Base-by-base conservation (phyloP, 2,888 invertebrate species). In the Plemyria rubiginata region DNA sequence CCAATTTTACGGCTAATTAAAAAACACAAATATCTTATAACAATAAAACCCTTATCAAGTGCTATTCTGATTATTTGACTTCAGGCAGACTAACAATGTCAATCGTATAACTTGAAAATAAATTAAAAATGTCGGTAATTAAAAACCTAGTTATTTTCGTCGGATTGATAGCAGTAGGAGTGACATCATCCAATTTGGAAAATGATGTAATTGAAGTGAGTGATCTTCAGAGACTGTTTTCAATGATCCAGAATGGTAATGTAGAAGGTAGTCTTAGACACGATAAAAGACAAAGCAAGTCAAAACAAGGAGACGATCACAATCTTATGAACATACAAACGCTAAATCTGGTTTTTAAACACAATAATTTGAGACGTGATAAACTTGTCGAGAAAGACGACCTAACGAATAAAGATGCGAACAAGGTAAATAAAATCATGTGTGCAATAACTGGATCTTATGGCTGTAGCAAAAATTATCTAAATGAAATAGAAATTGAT, bases 271-370 rank as follows among this genome's bases (percentile, higher is more conserved):
- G 43, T 12, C 56, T 57, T 53, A n/a, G 5, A 38, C 13, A 48
- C 36, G 32, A 62, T 15, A 29, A 53, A n/a, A 46, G 5, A 11
- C 60, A 59, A 29, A 16, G 22, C 13, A 49, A 50, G 40, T 29
- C 50, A 29, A 54, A 12, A 48, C 36, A 52, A 12, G 56, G 48
- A 7, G 8, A 38, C 0, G 46, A 51, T 8, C 57, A 49, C 29
- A 60, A 65, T n/a, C 16, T 16, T 9, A 55, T 65, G 38, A 67
- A 70, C 53, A 48, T 69, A 13, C 65, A 69, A 56, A 54, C 67
- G 0, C 13, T 70, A 11, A 70, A 72, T 58, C 22, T 62, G 0
- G 11, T 64, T 43, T 67, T 69, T 22, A 65, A 67, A 51, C 48
- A 66, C 48, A 65, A 70, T 16, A 64, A 65, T 8, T 57, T 63